These are phyloP conservation scores for Zele albiditarsus DNA, from an alignment of 2,888 invertebrate species.

Conservation along the genomic window DNA sequence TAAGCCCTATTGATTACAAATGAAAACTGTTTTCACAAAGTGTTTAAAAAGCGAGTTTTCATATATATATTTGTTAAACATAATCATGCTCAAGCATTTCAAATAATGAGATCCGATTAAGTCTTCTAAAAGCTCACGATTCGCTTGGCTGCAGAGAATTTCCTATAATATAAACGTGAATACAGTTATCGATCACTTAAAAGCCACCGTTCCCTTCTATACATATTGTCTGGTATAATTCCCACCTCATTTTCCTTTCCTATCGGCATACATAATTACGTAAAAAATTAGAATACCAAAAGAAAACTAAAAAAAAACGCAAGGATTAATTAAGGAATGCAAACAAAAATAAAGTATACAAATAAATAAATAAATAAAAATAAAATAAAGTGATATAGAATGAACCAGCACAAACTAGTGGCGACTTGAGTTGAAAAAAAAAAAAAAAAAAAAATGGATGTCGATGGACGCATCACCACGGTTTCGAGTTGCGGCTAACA, in stretches of 20 bases:
- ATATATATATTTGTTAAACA: neutral
- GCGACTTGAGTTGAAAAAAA: conserved; percentile 29
- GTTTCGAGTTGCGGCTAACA: conserved; percentile 28
- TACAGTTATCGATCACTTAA: neutral
- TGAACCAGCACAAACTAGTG: conserved; percentile 17
- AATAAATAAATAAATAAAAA: neutral
- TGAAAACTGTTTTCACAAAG: no score
- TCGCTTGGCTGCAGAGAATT: neutral
- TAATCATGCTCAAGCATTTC: neutral
- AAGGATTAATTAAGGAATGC: neutral
- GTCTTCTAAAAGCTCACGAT: neutral
- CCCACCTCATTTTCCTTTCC: neutral
- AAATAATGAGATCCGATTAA: neutral
- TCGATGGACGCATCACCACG: conserved; percentile 28
- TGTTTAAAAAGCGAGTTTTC: neutral
- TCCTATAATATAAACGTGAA: neutral
- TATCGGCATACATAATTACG: neutral
- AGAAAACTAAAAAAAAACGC: no score
- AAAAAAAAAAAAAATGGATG: conserved; percentile 33
- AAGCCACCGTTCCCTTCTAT: neutral
- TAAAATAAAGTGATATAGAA: neutral
- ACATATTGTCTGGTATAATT: neutral
- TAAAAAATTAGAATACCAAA: neutral
- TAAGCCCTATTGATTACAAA: no score
- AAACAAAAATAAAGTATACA: neutral